Evolutionary conservation across 2,113 vertebrate species (phyloP), one percentile per base, ranked within the genome.

Genomic region (Phoxinus phoxinus): DNA sequence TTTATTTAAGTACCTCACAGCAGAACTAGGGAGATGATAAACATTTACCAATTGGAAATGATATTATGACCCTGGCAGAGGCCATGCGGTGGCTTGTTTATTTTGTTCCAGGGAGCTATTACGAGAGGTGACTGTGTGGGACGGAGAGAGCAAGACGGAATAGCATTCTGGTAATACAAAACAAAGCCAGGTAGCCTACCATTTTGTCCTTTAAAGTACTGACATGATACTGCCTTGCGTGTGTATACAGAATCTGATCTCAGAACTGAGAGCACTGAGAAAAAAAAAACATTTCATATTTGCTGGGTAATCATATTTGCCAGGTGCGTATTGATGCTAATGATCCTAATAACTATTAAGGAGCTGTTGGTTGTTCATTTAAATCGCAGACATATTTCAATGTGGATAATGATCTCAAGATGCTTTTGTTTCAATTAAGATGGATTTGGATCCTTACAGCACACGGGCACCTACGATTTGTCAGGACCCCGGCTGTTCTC

Each of bases 1-100:
- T 90, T 90, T 90, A 89, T 90, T 90, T 88, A 88, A 85, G 74
- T 69, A 58, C 72, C 83, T 86, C 80, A 74, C 48, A 88, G 83
- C 86, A 85, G 84, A 71, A 65, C 81, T 48, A 19, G 74, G 53
- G 84, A 65, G 69, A 83, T 85, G 85, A 46, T 73, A 84, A 87
- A 84, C 79, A 80, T 86, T 86, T 88, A 88, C 80, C 81, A 82
- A 83, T 76, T 67, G 79, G 89, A 88, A 88, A 89, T 85, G 51
- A 87, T 87, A 83, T 85, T 83, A 88, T 46, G 53, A 75, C 75
- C 25, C 37, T 74, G 37, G 56, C 75, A 59, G 27, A 44, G 77
- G 82, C 69, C 77, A n/a, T 59, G 73, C 59, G 67, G 78, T 76
- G 86, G 56, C 56, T 87, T 86, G 84, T 90, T 89, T 86, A 83